Conservation (phyloP, 2,113 vertebrate species). For the Pionites leucogaster region DNA sequence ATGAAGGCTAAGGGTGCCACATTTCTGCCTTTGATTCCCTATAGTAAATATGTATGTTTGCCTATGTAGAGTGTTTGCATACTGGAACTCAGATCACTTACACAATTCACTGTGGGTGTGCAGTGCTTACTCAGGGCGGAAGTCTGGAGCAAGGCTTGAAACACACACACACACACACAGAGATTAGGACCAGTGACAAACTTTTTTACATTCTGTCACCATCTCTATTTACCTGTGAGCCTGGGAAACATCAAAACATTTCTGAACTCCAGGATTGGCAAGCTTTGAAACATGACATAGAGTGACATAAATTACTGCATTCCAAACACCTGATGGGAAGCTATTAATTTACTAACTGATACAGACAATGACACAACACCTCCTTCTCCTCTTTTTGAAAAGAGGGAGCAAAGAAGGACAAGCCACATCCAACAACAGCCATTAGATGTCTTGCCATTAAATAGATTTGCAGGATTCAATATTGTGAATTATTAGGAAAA, state of each 20-base stretch:
- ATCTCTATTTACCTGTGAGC: fast-evolving
- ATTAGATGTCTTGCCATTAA: not conserved
- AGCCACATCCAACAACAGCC: not conserved
- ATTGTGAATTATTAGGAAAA: not conserved
- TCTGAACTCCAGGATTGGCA: not conserved
- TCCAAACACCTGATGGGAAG: not conserved
- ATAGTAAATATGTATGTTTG: fast-evolving
- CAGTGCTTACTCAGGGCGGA: not conserved
- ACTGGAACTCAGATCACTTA: not conserved
- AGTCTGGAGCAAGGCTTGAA: not conserved
- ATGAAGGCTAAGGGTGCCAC: not conserved
- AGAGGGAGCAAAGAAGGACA: not conserved
- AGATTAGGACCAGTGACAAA: not conserved
- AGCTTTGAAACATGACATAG: not conserved
- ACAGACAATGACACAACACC: not conserved
- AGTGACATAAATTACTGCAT: not conserved
- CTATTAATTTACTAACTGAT: not conserved
- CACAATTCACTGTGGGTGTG: fast-evolving
- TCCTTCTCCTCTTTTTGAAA: not conserved
- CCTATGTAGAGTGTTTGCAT: too few relatives aligned
- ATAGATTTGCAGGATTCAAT: not conserved
- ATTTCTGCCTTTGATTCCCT: not conserved
- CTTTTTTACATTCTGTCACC: not conserved
- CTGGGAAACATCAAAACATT: not conserved
- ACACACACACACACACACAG: too few relatives aligned